A percentile compares a stretch with the other conserved stretches of the same genome.
Evolutionary conservation across 1,140 invertebrate species (phyloP).

Genomic region (Macrosteles quadrilineatus): DNA sequence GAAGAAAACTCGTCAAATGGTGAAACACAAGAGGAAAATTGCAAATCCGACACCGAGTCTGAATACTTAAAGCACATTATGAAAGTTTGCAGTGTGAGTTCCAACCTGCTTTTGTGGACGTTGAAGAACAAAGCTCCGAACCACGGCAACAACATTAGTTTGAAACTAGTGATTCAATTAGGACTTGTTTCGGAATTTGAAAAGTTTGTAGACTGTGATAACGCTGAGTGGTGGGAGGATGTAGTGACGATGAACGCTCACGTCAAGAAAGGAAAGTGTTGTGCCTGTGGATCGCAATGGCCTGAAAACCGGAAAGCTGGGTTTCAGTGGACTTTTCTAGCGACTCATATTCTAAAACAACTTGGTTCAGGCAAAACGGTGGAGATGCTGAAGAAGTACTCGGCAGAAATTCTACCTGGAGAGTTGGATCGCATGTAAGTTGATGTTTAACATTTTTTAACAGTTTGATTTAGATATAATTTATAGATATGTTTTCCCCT

Average conservation of each 20-base stretch:
- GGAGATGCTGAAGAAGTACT: conserved; percentile 46
- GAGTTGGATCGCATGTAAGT: conserved; percentile 43
- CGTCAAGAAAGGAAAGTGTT: conserved; percentile 46
- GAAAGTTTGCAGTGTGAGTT: conserved; percentile 22
- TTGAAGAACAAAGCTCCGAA: conserved; percentile 9
- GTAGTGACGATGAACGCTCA: conserved; percentile 35
- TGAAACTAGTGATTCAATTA: conserved; percentile 31
- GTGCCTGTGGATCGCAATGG: conserved; percentile 47
- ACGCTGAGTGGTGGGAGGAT: conserved; percentile 30
- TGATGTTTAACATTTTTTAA: conserved; percentile 16
- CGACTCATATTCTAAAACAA: conserved; percentile 46
- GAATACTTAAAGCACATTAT: conserved; percentile 20
- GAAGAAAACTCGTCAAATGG: not conserved
- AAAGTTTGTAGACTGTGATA: not conserved
- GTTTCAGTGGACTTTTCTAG: conserved; percentile 48
- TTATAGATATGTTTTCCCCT: no score
- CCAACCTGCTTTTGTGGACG: conserved; percentile 13
- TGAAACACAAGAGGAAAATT: not conserved
- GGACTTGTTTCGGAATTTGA: conserved; percentile 26
- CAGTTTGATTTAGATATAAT: no score
- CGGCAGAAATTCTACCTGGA: conserved; percentile 46
- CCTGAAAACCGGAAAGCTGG: conserved; percentile 35
- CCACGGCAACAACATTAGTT: conserved; percentile 1
- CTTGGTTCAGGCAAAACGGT: conserved; percentile 45
- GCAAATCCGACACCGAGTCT: not conserved